Evolutionary conservation across 2,113 vertebrate species (phyloP), one percentile per base, ranked within the genome.

Genomic region (Rhinogobius similis): DNA sequence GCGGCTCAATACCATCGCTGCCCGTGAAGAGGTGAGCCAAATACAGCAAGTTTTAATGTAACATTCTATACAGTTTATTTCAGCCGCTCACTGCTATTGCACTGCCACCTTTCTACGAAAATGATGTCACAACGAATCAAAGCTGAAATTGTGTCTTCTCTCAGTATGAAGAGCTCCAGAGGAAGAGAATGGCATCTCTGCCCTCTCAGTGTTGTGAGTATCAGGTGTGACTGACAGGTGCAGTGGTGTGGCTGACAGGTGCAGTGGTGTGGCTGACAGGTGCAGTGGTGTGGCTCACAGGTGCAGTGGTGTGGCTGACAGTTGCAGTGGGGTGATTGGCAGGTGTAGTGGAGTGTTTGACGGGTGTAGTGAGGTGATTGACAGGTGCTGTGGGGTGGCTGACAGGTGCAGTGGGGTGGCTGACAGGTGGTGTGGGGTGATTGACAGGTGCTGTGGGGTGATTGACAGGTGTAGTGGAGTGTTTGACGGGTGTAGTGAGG

Each of bases 131-230:
- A 46, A 46, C 27, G 24, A 26, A 16, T 24, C 9, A 23, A 52
- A 52, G 21, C 29, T 61, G 29, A 61, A n/a, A 36, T n/a, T n/a
- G 95, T 95, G 88, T 91, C 87, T 92, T 18, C 79, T 91, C 68
- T 4, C 58, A 61, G 58, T 88, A 92, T 78, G 94, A 95, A 55
- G 95, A 95, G 62, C 89, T 83, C 68, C 93, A 89, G 87, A 94
- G 92, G 86, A 93, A 91, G 83, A 84, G 87, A 0, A 83, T 96
- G 83, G 89, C 94, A 10, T 91, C 91, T 78, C 91, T 93, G 74
- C 94, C 95, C 68, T 94, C 96, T 76, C 98, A 98, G 91, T 99
- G 97, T 91, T 99, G 98, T 99, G 94, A 97, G 98, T 98, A 10
- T 38, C 12, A 41, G 32, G 32, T 36, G 32, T 5, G 32, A 36